A percentile compares a stretch with the other conserved stretches of the same genome.
Evolutionary conservation across 2,888 invertebrate species (phyloP).

Genomic region (Tetropium fuscum): DNA sequence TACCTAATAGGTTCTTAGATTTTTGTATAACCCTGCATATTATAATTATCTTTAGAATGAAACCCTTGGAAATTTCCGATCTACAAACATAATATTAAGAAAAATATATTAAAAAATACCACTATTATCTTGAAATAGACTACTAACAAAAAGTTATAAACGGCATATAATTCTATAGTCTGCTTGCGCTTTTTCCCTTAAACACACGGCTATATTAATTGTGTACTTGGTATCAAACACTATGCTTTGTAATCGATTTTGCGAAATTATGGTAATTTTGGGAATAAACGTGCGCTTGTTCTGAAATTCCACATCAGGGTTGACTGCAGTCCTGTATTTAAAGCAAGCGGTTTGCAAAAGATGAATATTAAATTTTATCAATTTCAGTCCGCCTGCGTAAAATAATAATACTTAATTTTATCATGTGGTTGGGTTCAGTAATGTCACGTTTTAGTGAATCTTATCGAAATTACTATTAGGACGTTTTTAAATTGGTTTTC

Average conservation of each 20-base stretch:
- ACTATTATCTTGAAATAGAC: constrained; percentile 51
- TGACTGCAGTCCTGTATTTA: constrained; percentile 3
- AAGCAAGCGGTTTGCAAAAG: constrained; percentile 32
- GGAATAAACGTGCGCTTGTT: constrained; percentile 61
- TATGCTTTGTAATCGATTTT: constrained; percentile 63
- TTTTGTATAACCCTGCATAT: background rate
- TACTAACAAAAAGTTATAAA: constrained; percentile 54
- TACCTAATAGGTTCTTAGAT: too few species aligned
- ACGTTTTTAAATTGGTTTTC: constrained; percentile 8
- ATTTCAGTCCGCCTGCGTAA: constrained; percentile 5
- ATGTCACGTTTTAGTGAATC: constrained; percentile 25
- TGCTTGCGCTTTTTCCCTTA: constrained; percentile 52
- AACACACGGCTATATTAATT: constrained; percentile 62
- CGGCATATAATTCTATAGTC: constrained; percentile 56
- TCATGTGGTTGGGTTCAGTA: constrained; percentile 12
- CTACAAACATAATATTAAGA: constrained; percentile 41
- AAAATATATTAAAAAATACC: constrained; percentile 51
- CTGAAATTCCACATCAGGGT: constrained; percentile 50
- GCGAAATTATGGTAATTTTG: constrained; percentile 65
- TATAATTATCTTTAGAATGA: background rate
- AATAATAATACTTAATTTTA: constrained; percentile 11
- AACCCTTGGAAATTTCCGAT: constrained; percentile 45
- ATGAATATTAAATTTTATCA: constrained; percentile 27
- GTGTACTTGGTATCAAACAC: constrained; percentile 61
- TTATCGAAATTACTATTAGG: constrained; percentile 11